phyloP scores from a whole-genome alignment of 1,140 invertebrate species.

The Hermetia illucens region DNA sequence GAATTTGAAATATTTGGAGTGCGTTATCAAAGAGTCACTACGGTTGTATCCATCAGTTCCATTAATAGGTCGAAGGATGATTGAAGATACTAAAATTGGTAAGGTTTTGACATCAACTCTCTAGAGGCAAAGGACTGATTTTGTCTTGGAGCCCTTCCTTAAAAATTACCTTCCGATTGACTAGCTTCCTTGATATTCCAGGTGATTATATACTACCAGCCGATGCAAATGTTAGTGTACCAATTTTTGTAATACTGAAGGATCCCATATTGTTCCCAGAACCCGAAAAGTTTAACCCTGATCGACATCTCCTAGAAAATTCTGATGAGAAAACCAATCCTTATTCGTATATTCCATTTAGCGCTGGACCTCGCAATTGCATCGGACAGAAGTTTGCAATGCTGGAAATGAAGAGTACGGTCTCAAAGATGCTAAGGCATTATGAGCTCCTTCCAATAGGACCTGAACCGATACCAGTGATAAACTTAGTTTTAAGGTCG shows the following conservation, averaged over 20 bases:
- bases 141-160: slow-evolving; percentile 9
- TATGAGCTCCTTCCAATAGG: slow-evolving; percentile 6
- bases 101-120: not conserved
- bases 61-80: slow-evolving; percentile 31
- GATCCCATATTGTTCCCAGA: slow-evolving; percentile 35
- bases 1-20: not conserved
- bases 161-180: slow-evolving; percentile 12
- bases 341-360: slow-evolving; percentile 42
- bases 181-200: too few species aligned
- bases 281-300: slow-evolving; percentile 41
- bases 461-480: not conserved
- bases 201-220: slow-evolving; percentile 18
- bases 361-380: not conserved
- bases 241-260: slow-evolving; percentile 32
- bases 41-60: slow-evolving; percentile 47
- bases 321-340: slow-evolving; percentile 27
- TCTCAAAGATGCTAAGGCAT: slow-evolving; percentile 20
- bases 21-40: slow-evolving; percentile 35
- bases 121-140: slow-evolving; percentile 10
- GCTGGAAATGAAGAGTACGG: slow-evolving; percentile 22
- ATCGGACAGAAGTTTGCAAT: slow-evolving; percentile 25
- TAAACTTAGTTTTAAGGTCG: not conserved
- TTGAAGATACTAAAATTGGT: slow-evolving; percentile 18
- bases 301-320: slow-evolving; percentile 35
- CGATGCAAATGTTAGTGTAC: slow-evolving; percentile 17